Evolutionary conservation across 2,113 vertebrate genomes (phyloP).

Genomic region (Montifringilla adamsi): DNA sequence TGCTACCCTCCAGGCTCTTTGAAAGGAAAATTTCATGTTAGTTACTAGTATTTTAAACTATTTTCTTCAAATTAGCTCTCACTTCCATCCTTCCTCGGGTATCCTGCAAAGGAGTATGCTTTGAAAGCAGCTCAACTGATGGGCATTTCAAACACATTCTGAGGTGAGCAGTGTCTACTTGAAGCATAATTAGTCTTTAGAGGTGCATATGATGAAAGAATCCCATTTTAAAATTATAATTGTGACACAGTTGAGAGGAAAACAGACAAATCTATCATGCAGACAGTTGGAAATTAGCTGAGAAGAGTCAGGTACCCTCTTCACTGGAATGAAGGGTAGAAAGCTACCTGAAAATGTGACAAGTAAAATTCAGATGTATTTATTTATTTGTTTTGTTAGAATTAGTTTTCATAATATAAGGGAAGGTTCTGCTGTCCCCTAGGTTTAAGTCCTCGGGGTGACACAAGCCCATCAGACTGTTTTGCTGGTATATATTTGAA

Average conservation of each 20-base stretch:
- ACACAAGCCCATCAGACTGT: neutral
- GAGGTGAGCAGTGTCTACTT: neutral
- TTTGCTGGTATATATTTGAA: neutral
- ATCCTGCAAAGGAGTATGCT: neutral
- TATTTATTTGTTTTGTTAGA: neutral
- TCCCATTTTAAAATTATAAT: neutral
- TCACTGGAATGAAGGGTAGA: neutral
- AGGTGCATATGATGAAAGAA: neutral
- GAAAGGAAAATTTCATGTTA: neutral
- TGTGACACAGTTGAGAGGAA: neutral
- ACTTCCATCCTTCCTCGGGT: neutral
- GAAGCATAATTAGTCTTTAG: neutral
- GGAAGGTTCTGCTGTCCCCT: neutral
- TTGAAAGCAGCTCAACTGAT: neutral
- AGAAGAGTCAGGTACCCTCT: neutral
- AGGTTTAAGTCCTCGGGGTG: neutral
- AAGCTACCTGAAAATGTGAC: neutral
- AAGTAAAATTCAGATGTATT: neutral
- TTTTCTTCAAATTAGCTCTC: neutral
- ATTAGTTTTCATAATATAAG: neutral
- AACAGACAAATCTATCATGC: neutral
- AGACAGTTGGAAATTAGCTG: neutral
- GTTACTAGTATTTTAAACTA: neutral
- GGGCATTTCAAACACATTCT: neutral
- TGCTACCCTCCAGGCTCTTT: neutral